These are phyloP conservation scores for Plumapathes pennacea DNA, from an alignment of 92 coral and sea anemone genomes.

Conservation along the genomic window DNA sequence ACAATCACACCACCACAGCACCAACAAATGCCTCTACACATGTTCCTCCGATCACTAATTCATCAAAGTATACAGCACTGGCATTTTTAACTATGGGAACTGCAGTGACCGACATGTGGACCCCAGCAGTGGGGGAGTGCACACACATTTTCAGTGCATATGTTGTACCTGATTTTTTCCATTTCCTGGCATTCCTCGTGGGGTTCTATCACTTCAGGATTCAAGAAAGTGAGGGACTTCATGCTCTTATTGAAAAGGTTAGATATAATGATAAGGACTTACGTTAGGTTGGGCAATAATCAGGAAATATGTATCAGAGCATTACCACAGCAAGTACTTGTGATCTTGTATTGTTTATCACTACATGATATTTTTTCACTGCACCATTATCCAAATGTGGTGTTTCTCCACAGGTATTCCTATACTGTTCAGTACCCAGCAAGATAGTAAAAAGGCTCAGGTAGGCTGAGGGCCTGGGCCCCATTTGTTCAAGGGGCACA, in stretches of 20 bases:
- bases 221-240: slow-evolving; percentile 87
- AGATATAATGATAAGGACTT: too few species aligned
- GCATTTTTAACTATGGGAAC: slow-evolving; percentile 17
- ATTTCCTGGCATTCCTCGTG: slow-evolving; percentile 77
- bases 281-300: too few species aligned
- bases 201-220: slow-evolving; percentile 89
- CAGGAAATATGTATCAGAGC: too few species aligned
- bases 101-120: slow-evolving; percentile 49
- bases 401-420: slow-evolving; percentile 68
- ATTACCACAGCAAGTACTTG: too few species aligned
- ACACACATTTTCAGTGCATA: slow-evolving; percentile 87
- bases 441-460: slow-evolving; percentile 74
- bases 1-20: slow-evolving; percentile 5
- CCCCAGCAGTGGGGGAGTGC: slow-evolving; percentile 83
- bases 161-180: slow-evolving; percentile 79
- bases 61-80: neutral
- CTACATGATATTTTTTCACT: too few species aligned
- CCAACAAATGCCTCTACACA: slow-evolving; percentile 23
- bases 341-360: too few species aligned
- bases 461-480: slow-evolving; percentile 18
- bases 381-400: too few species aligned
- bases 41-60: neutral
- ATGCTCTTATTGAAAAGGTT: slow-evolving; percentile 92
- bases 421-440: slow-evolving; percentile 73
- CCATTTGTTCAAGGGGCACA: neutral